phyloP scores from a whole-genome alignment of 2,797 vertebrate genomes.

The Falco rusticolus region DNA sequence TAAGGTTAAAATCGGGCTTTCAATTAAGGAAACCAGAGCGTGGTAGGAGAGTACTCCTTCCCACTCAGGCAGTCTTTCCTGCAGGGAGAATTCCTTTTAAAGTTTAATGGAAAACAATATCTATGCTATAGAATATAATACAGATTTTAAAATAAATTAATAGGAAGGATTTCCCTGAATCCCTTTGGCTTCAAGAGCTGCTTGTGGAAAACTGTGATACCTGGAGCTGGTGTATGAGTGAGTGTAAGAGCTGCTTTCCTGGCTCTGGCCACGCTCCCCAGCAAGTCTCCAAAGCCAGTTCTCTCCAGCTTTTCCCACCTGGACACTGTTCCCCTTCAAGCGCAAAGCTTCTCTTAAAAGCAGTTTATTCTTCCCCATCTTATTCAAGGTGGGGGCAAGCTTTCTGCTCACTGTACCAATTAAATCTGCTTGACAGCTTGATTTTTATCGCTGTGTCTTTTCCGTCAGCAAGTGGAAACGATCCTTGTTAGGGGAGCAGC shows the following conservation, averaged over 20 bases:
- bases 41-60: not conserved
- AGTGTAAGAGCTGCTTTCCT: not conserved
- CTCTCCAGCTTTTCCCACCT: not conserved
- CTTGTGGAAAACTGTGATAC: not conserved
- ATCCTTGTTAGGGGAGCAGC: conserved; percentile 26
- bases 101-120: not conserved
- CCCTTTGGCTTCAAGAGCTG: not conserved
- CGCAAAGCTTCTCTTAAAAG: conserved; percentile 6
- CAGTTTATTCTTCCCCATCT: not conserved
- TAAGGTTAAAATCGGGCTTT: not conserved
- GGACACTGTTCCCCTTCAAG: not conserved
- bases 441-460: not conserved
- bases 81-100: not conserved
- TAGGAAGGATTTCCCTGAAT: not conserved
- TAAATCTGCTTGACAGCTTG: conserved; percentile 44
- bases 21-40: rapidly evolving
- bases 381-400: not conserved
- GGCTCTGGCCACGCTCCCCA: not conserved
- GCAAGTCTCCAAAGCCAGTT: not conserved
- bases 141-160: not conserved
- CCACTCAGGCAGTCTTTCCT: not conserved
- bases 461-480: conserved; percentile 28
- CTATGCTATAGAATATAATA: not conserved
- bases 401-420: conserved; percentile 26
- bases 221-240: not conserved